Conservation (phyloP, 2,797 vertebrate species). For the Lacerta viridis region DNA sequence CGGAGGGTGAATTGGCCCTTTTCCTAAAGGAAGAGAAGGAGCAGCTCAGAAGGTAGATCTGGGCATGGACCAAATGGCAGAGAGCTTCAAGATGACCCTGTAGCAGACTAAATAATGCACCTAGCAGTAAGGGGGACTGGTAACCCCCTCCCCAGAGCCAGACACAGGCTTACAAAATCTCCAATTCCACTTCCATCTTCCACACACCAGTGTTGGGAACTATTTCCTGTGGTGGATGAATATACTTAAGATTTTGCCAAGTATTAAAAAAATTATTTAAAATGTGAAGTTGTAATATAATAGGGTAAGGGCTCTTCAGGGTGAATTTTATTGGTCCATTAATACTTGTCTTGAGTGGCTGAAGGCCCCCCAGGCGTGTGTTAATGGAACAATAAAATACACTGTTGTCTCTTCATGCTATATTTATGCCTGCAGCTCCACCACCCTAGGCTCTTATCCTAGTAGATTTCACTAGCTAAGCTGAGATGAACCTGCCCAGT, state of each 20-base stretch:
- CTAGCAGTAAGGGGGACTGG: not conserved
- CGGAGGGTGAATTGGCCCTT: constrained; percentile 89
- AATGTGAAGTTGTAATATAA: constrained; percentile 74
- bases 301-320: constrained; percentile 75
- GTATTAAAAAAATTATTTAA: constrained; percentile 73
- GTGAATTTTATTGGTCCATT: constrained; percentile 80
- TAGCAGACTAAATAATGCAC: not conserved
- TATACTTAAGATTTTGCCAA: constrained; percentile 57
- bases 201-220: constrained; percentile 42
- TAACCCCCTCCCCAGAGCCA: not conserved
- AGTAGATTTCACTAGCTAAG: constrained; percentile 67
- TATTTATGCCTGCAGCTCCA: constrained; percentile 79
- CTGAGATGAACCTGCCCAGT: constrained; percentile 60
- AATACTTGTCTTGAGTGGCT: constrained; percentile 78
- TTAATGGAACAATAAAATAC: constrained; percentile 82
- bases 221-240: constrained; percentile 75
- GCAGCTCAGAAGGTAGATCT: constrained; percentile 5
- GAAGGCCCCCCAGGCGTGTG: constrained; percentile 79
- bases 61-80: not conserved
- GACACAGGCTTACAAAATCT: not conserved
- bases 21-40: constrained; percentile 83
- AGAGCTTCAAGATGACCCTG: not conserved
- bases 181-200: not conserved
- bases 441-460: constrained; percentile 63
- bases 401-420: constrained; percentile 79